A percentile compares a stretch with the other conserved stretches of the same genome.
phyloP scores from a whole-genome alignment of 2,888 invertebrate genomes.

The Drosophila peninsularis region DNA sequence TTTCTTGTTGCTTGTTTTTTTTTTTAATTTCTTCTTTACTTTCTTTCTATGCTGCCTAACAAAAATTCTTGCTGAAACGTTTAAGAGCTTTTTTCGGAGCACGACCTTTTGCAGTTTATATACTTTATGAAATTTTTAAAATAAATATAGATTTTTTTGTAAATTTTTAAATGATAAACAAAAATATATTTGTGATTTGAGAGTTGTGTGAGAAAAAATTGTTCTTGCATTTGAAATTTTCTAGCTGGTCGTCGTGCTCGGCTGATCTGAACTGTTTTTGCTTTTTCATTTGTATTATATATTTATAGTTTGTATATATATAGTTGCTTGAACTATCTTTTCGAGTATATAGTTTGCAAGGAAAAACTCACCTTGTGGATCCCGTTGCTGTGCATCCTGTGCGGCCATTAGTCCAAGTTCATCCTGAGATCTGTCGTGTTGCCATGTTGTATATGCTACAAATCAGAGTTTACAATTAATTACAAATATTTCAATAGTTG shows the following conservation, averaged over 20 bases:
- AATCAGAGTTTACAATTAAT: neutral
- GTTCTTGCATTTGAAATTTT: conserved; percentile 60
- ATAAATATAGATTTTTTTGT: conserved; percentile 4
- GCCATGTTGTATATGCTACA: conserved; percentile 93
- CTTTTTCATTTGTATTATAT: conserved; percentile 78
- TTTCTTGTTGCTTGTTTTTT: conserved; percentile 77
- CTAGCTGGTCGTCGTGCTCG: conserved; percentile 59
- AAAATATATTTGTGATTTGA: conserved; percentile 30
- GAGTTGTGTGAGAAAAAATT: conserved; percentile 56
- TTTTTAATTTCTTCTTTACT: conserved; percentile 54
- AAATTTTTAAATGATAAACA: conserved; percentile 1
- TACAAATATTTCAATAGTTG: no score
- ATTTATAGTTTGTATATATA: conserved; percentile 39
- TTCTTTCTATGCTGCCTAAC: conserved; percentile 48
- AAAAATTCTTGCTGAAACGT: conserved; percentile 62
- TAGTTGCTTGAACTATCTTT: conserved; percentile 48
- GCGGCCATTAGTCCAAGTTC: conserved; percentile 92
- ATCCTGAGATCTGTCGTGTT: conserved; percentile 93
- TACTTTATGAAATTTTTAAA: conserved; percentile 4
- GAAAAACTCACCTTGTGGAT: conserved; percentile 93
- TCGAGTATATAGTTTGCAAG: conserved; percentile 51
- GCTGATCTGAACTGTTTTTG: conserved; percentile 71
- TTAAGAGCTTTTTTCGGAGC: conserved; percentile 82
- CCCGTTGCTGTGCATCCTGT: conserved; percentile 91
- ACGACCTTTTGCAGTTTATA: conserved; percentile 67